Evolutionary conservation across 2,888 invertebrate genomes (phyloP), one percentile per base, ranked within the genome.

Genomic region (Rugalucina vietnamica): DNA sequence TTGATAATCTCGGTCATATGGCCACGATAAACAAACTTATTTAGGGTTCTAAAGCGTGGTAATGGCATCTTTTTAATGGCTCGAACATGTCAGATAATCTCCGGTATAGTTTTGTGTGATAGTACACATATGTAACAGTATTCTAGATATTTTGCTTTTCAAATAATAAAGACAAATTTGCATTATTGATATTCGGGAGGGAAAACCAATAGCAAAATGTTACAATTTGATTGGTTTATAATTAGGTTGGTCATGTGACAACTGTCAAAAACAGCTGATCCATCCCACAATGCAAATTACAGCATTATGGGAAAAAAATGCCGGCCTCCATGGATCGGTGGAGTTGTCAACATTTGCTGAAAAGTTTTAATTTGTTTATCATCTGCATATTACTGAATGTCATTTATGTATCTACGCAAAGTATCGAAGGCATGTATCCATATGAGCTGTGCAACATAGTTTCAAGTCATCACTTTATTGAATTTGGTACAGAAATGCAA

Each of bases 221-320:
- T 73, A 49, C 14, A 49, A 10, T 74, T n/a, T 84, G 79, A 90
- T 91, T 91, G 91, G 91, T 79, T 75, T 37, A 70, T 71, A 85
- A 74, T 24, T 74, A 73, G 89, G 83, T 89, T 75, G 74, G 72
- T 81, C 89, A 89, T 88, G 89, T 89, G 90, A 89, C 84, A 86
- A 85, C 85, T 88, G 86, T 88, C 89, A 88, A 82, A 84, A 87
- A 80, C 82, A 89, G 29, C 60, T n/a, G 24, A 8, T 43, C 18
- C 80, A 89, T 90, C 91, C 91, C 91, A 91, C 18, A 86, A 80
- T 90, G 76, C 91, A 74, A 14, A 43, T n/a, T n/a, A n/a, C n/a
- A n/a, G n/a, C n/a, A n/a, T n/a, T n/a, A n/a, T n/a, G n/a, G n/a
- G 50, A 54, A 37, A 72, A 91, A 90, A 65, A 91, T 91, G 91